Percentiles rank a stretch among this genome's conserved stretches.
Conservation (phyloP, 1,140 invertebrate species). For the Medauroidea extradentata region DNA sequence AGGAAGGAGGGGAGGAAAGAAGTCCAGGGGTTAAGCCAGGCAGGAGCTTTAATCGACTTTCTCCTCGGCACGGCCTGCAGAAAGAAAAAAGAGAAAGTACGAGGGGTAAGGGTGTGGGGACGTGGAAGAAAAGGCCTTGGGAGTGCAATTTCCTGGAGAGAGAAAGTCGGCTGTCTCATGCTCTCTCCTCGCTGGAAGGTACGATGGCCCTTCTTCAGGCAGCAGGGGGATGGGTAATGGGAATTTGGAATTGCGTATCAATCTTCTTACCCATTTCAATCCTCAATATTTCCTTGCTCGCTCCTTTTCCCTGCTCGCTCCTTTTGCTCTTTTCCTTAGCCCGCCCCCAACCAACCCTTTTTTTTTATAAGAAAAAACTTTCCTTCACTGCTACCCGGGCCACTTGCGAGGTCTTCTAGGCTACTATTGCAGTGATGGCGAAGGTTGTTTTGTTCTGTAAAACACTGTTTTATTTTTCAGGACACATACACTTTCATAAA, state of each 20-base stretch:
- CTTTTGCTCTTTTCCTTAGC: not conserved
- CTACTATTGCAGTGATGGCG: too few relatives aligned
- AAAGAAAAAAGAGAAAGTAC: too few relatives aligned
- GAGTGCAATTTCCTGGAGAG: not conserved
- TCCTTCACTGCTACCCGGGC: too few relatives aligned
- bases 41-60: too few relatives aligned
- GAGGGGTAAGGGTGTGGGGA: not conserved
- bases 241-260: slow-evolving; percentile 10
- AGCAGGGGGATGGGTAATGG: slow-evolving; percentile 11
- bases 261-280: slow-evolving; percentile 10
- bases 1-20: too few relatives aligned
- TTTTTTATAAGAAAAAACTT: too few relatives aligned
- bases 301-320: not conserved
- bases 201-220: not conserved
- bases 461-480: too few relatives aligned
- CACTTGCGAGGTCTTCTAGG: too few relatives aligned
- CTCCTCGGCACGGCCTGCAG: too few relatives aligned
- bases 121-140: not conserved
- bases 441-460: too few relatives aligned
- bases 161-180: not conserved
- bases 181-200: not conserved
- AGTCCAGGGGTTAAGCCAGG: too few relatives aligned
- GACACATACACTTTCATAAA: too few relatives aligned
- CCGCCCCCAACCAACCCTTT: not conserved
- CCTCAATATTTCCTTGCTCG: slow-evolving; percentile 3